A percentile compares a stretch with the other conserved stretches of the same genome.
Evolutionary conservation across 1,140 invertebrate species (phyloP).

Genomic region (Calliphora vicina): DNA sequence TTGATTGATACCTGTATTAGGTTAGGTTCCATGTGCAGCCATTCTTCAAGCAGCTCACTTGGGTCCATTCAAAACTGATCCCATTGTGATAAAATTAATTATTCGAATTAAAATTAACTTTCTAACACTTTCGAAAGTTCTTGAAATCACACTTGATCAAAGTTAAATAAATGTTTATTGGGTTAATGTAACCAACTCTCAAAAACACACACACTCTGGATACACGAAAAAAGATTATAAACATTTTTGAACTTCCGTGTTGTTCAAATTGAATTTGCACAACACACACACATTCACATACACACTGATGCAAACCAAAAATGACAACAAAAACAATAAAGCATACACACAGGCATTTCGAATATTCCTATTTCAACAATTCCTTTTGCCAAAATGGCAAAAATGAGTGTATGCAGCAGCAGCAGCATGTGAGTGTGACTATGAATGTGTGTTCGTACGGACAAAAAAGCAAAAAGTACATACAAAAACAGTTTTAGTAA

Average conservation of each 20-base stretch:
- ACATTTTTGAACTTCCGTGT: conserved; percentile 27
- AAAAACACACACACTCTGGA: neutral
- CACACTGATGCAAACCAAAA: neutral
- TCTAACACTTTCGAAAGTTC: too few species aligned
- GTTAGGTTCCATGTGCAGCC: too few species aligned
- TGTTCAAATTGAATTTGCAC: conserved; percentile 28
- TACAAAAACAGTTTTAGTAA: conserved; percentile 3
- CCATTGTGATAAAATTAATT: too few species aligned
- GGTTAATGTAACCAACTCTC: too few species aligned
- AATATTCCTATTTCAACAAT: conserved; percentile 12
- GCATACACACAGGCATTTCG: conserved; percentile 15
- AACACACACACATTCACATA: neutral
- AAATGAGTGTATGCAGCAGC: neutral
- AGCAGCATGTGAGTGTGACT: neutral
- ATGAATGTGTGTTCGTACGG: neutral
- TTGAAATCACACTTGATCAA: too few species aligned
- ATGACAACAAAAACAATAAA: neutral
- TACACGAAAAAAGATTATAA: neutral
- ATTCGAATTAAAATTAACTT: too few species aligned
- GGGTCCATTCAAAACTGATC: too few species aligned
- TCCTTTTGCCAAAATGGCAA: neutral
- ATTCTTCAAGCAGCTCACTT: too few species aligned
- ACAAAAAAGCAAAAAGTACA: neutral
- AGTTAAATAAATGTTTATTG: too few species aligned
- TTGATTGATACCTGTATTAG: too few species aligned